Evolutionary conservation across 2,888 invertebrate species (phyloP), one percentile per base, ranked within the genome.

Genomic region (Chirona hameri): DNA sequence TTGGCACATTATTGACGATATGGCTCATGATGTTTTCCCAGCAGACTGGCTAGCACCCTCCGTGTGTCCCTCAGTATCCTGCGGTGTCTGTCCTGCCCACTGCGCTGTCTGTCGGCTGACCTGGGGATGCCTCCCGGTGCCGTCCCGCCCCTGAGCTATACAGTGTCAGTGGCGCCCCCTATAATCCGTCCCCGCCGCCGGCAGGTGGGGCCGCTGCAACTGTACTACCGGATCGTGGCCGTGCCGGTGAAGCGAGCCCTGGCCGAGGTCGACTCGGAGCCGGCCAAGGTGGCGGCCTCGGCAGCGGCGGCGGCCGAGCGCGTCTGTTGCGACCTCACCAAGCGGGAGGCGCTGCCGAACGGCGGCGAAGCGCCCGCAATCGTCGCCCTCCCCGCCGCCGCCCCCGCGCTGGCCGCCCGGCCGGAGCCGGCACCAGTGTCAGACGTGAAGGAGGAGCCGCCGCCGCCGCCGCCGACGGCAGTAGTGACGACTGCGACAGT

Each of bases 201-300:
- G 31, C 76, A 76, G 76, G 76, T 76, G 31, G 76, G 76, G 4
- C 76, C 76, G 39, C 76, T 76, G 76, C 76, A 76, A 39, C 76
- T 76, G 21, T 39, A 39, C 21, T 76, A 76, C 76, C 76, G 76
- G 39, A 76, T 76, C 76, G 76, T 39, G 39, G 21, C 76, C 27
- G 76, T 76, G 5, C 76, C 76, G 21, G 39, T 76, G 39, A 76
- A 76, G 76, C 60, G 57, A 4, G 31, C 76, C 2, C 24, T 82
- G 10, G n/a, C 79, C 29, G 60, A 79, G 79, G 31, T 29, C 0
- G 72, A 82, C 79, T n/a, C 76, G 39, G 79, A 79, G 57, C 52
- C 82, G 27, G 52, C 65, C 21, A 29, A 29, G 39, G 82, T 46
- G 15, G 82, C 39, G 9, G 79, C 82, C 29, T 31, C 60, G 39